phyloP scores from a whole-genome alignment of 1,140 invertebrate genomes.

The Drosophila repletoides region DNA sequence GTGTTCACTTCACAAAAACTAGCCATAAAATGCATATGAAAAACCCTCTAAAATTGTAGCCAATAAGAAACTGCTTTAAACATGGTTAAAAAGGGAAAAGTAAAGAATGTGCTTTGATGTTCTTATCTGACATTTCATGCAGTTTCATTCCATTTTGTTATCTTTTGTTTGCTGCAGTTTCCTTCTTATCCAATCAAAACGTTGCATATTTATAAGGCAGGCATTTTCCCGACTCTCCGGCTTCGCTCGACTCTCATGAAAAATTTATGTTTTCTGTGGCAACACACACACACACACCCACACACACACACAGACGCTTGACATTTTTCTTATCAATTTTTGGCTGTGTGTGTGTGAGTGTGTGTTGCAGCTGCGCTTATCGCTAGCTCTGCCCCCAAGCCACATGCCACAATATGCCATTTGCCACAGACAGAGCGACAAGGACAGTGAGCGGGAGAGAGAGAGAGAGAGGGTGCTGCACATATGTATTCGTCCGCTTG shows the following conservation, averaged over 20 bases:
- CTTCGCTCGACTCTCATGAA: constrained; percentile 1
- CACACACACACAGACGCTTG: background rate
- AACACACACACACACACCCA: background rate
- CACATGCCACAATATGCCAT: constrained; percentile 18
- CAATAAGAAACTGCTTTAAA: no score
- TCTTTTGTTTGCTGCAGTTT: background rate
- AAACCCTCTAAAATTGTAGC: no score
- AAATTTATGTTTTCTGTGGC: constrained; percentile 14
- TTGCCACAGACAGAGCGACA: constrained; percentile 19
- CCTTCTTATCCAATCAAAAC: constrained; percentile 1
- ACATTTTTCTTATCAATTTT: constrained; percentile 47
- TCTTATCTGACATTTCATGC: constrained; percentile 6
- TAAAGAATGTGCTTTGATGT: constrained; percentile 2
- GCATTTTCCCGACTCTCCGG: background rate
- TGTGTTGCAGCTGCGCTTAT: constrained; percentile 37
- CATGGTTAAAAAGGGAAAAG: background rate
- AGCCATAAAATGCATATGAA: no score
- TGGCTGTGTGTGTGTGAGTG: constrained; percentile 13
- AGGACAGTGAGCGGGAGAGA: background rate
- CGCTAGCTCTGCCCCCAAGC: constrained; percentile 4
- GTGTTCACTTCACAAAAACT: no score
- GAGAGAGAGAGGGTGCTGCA: background rate
- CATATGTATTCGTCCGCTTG: background rate
- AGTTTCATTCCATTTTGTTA: background rate
- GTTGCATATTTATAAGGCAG: constrained; percentile 26